A percentile compares a stretch with the other conserved stretches of the same genome.
Evolutionary conservation across 2,113 vertebrate genomes (phyloP).

Genomic region (Apodemus speciosus): DNA sequence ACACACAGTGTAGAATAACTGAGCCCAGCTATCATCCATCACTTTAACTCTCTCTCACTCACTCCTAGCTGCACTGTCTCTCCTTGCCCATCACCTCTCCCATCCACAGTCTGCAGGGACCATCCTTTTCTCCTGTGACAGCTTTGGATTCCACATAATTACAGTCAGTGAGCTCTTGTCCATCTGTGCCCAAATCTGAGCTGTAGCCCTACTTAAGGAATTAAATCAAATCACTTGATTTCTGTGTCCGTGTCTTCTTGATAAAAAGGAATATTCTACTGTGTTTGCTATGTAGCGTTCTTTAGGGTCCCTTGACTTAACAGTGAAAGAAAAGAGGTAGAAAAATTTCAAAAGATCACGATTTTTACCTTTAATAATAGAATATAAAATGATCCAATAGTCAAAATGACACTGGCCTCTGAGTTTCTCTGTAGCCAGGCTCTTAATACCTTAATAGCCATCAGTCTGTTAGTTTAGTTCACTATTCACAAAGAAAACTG

Average conservation of each 20-base stretch:
- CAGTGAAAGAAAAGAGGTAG: background rate
- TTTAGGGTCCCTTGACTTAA: background rate
- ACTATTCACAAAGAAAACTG: conserved; percentile 1
- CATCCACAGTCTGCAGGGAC: background rate
- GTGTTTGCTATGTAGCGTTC: background rate
- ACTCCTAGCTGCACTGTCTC: background rate
- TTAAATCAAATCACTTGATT: conserved; percentile 28
- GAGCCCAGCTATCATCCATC: background rate
- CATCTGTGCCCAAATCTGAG: conserved; percentile 2
- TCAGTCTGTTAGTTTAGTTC: background rate
- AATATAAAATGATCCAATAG: conserved; percentile 28
- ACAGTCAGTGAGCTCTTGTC: background rate
- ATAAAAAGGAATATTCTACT: conserved; percentile 43
- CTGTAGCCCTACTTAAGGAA: background rate
- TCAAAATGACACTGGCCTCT: background rate
- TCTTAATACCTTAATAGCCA: background rate
- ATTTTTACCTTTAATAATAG: conserved; percentile 43
- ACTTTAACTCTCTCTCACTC: background rate
- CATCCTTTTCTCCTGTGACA: background rate
- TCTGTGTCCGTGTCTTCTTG: background rate
- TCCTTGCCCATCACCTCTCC: background rate
- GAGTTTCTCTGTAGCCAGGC: background rate
- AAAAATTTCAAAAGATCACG: conserved; percentile 8
- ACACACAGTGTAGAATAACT: background rate
- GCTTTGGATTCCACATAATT: background rate